These are phyloP conservation scores for Aspidapion aeneum DNA, from an alignment of 2,888 invertebrate genomes.

Conservation along the genomic window DNA sequence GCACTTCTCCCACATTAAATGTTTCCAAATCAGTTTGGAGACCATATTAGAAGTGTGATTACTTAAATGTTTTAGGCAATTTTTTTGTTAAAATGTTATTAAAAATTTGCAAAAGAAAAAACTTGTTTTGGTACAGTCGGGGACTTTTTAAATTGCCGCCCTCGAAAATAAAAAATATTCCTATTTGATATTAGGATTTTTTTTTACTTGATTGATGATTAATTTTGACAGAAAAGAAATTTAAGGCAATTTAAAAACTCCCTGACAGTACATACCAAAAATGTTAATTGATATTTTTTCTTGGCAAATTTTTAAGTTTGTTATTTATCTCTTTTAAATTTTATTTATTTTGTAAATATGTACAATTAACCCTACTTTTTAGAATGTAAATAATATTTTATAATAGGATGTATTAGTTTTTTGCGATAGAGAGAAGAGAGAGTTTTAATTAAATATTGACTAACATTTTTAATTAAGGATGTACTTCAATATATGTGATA, in stretches of 20 bases:
- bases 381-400: not conserved
- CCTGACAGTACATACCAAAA: no score
- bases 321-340: not conserved
- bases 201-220: no score
- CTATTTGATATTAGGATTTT: no score
- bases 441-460: no score
- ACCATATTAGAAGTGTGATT: slow-evolving; percentile 61
- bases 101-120: no score
- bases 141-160: no score
- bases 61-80: not conserved
- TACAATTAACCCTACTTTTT: slow-evolving; percentile 19
- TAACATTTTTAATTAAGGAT: slow-evolving; percentile 8
- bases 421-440: no score
- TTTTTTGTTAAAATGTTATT: not conserved
- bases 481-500: slow-evolving; percentile 46
- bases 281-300: not conserved
- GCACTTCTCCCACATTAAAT: slow-evolving; percentile 45
- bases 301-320: not conserved
- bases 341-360: slow-evolving; percentile 18
- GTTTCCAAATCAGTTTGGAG: slow-evolving; percentile 70
- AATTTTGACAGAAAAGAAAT: no score
- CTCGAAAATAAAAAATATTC: no score
- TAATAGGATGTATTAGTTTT: no score
- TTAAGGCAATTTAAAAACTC: no score
- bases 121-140: no score